Conservation (phyloP, 2,888 invertebrate species). For the Erebia epiphron region DNA sequence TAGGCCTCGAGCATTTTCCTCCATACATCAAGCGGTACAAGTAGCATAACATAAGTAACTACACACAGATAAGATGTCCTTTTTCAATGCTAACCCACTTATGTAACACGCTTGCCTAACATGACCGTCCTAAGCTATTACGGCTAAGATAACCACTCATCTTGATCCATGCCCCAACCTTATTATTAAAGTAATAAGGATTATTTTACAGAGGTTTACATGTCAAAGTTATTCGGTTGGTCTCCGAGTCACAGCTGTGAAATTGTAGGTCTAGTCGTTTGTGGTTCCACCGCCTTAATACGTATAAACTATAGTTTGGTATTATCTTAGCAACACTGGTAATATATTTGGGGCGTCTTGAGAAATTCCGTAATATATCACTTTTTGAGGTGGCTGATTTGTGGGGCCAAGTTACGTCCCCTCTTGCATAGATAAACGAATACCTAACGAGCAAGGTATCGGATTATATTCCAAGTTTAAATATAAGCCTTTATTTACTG, state of each 20-base stretch:
- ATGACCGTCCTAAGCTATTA: slow-evolving; percentile 39
- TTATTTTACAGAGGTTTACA: slow-evolving; percentile 2
- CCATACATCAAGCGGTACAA: not conserved
- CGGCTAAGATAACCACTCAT: slow-evolving; percentile 36
- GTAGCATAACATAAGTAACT: slow-evolving; percentile 7
- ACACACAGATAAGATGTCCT: slow-evolving; percentile 33
- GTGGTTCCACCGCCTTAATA: slow-evolving; percentile 65
- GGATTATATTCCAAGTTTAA: not conserved
- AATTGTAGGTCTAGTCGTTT: slow-evolving; percentile 62
- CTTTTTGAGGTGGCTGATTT: slow-evolving; percentile 13
- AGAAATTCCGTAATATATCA: slow-evolving; percentile 30
- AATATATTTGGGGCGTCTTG: slow-evolving; percentile 35
- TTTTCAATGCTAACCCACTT: slow-evolving; percentile 39
- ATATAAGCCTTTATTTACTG: too few relatives aligned
- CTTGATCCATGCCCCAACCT: not conserved
- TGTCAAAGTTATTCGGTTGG: slow-evolving; percentile 27
- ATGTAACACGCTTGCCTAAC: slow-evolving; percentile 38
- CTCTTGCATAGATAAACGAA: not conserved
- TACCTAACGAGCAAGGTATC: not conserved
- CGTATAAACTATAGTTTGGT: slow-evolving; percentile 43
- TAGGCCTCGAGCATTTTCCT: not conserved
- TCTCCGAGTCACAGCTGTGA: slow-evolving; percentile 60
- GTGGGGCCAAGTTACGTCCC: not conserved
- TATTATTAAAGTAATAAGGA: slow-evolving; percentile 17
- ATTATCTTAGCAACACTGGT: slow-evolving; percentile 23